Base-by-base conservation (phyloP, 37 sponge, comb jelly and placozoan genomes). In the Aphrocallistes beatrix region DNA sequence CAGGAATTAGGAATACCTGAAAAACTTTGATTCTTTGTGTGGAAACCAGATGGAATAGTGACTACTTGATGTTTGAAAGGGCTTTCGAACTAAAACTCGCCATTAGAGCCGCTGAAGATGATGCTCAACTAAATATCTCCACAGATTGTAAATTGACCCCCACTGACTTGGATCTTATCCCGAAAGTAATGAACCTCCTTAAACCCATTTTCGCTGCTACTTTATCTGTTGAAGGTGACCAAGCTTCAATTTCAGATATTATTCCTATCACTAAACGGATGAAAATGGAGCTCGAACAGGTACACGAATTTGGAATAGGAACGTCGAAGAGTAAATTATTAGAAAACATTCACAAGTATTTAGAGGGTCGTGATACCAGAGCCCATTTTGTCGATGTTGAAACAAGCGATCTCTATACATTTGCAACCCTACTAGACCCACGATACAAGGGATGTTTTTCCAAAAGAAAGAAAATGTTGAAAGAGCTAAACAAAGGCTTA, bases 61-160 rank as follows among this genome's bases (percentile, higher is more conserved):
- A 60, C 34, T 60, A 60, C 34, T 60, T 60, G 75, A 60, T 60
- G 75, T 60, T 60, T 28, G 75, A 60, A 60, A 60, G 75, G 75
- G 75, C 75, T 60, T 16, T 60, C 1, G 75, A 60, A 60, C 75
- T 60, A 60, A 60, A 60, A 60, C 25, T 3, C 34, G 75, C n/a
- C 32, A 60, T 60, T 60, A 60, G 75, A 60, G 75, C 75, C 21
- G 75, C 21, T 60, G 75, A 60, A 60, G 75, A 60, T 60, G 75
- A 60, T 60, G 75, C 75, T 60, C 75, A 60, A 60, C 75, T 60
- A 19, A 60, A 32, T 25, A 60, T 60, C 25, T 19, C 75, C 75
- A 60, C 75, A 60, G 75, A 60, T 60, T 60, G 75, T 60, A 60
- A 60, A 60, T 30, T 60, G 75, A 60, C 75, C 75, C 34, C 75